phyloP scores from a whole-genome alignment of 2,797 vertebrate genomes.

The Bovichtus variegatus region DNA sequence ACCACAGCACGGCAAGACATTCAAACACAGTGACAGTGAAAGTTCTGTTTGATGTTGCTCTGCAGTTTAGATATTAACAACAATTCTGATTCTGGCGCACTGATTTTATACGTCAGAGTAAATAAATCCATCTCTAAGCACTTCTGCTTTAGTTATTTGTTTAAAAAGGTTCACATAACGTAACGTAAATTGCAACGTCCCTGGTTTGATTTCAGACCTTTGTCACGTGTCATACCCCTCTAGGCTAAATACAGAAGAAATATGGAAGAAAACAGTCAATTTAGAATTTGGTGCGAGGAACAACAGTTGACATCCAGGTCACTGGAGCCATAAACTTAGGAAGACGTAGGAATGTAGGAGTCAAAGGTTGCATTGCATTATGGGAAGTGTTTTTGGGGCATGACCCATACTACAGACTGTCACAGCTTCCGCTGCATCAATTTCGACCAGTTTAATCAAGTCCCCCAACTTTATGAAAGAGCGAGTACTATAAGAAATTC shows the following conservation, averaged over 20 bases:
- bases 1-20: background rate
- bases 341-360: too few relatives aligned
- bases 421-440: background rate
- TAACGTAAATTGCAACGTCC: background rate
- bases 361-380: background rate
- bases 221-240: too few relatives aligned
- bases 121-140: background rate
- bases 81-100: background rate
- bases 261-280: too few relatives aligned
- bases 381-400: background rate
- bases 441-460: background rate
- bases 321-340: too few relatives aligned
- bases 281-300: too few relatives aligned
- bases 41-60: background rate
- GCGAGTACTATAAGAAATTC: background rate
- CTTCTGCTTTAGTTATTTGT: background rate
- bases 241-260: too few relatives aligned
- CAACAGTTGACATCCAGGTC: too few relatives aligned
- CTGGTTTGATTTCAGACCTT: background rate
- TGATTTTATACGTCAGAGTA: background rate
- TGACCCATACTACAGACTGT: background rate
- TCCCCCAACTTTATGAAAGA: background rate
- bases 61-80: background rate
- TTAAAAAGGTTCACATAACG: background rate
- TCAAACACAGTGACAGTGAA: conserved; percentile 9